Evolutionary conservation across 1,140 invertebrate genomes (phyloP).

Genomic region (Bombus confusus): DNA sequence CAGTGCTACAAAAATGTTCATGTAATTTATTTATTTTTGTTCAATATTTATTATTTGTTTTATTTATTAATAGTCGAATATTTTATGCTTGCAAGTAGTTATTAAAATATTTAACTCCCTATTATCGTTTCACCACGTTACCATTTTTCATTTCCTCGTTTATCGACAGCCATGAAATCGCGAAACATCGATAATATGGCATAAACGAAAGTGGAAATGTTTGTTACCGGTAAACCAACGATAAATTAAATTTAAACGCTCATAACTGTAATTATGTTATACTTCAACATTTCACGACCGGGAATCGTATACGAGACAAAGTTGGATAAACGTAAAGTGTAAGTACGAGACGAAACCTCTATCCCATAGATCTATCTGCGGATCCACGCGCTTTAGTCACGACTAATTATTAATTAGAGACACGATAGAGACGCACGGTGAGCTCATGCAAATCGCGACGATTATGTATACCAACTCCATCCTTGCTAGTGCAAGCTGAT

Average conservation of each 20-base stretch:
- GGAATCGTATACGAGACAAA: not conserved
- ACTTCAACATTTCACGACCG: conserved; percentile 16
- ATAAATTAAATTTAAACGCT: not conserved
- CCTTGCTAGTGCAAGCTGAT: not conserved
- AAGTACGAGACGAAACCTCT: not conserved
- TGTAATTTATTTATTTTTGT: too few species aligned
- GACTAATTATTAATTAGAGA: conserved; percentile 45
- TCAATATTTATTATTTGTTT: too few species aligned
- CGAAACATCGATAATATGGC: not conserved
- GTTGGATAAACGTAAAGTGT: not conserved
- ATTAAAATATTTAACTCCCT: not conserved
- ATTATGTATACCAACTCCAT: conserved; percentile 35
- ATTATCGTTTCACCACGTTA: not conserved
- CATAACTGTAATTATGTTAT: not conserved
- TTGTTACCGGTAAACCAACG: not conserved
- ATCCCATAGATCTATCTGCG: not conserved
- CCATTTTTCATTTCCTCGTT: not conserved
- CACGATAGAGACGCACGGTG: conserved; percentile 27
- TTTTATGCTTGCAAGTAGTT: too few species aligned
- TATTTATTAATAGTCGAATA: too few species aligned
- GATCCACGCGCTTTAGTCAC: conserved; percentile 14
- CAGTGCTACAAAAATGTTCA: too few species aligned
- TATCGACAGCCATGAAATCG: not conserved
- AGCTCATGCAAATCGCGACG: conserved; percentile 40
- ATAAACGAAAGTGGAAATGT: not conserved